Conservation (phyloP, 2,888 invertebrate species). For the Calameuta filiformis region DNA sequence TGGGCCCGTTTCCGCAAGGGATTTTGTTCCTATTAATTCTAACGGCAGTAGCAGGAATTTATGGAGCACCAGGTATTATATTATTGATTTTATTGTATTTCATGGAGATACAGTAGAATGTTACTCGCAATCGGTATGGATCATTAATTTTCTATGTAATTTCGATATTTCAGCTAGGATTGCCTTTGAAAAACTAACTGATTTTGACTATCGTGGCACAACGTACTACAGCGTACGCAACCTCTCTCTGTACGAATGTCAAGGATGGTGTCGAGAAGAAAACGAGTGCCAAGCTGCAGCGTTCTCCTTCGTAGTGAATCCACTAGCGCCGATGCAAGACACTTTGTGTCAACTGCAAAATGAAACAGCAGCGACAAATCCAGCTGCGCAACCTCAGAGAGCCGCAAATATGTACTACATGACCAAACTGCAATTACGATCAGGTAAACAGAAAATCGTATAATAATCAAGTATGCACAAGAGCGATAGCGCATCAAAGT, state of each 20-base stretch:
- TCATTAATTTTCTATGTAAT: background rate
- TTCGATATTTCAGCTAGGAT: conserved; percentile 74
- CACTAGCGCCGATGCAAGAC: conserved; percentile 90
- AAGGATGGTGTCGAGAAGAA: conserved; percentile 95
- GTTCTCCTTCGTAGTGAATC: conserved; percentile 93
- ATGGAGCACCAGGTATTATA: conserved; percentile 44
- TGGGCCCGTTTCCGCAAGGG: conserved; percentile 53
- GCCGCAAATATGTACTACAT: conserved; percentile 95
- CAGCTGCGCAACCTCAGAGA: conserved; percentile 82
- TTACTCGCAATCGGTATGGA: background rate
- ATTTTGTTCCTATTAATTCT: conserved; percentile 38
- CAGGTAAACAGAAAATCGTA: conserved; percentile 66
- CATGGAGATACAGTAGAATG: background rate
- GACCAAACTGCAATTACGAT: conserved; percentile 90
- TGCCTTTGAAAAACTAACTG: conserved; percentile 94
- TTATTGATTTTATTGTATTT: background rate
- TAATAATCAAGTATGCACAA: background rate
- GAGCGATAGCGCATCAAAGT: background rate
- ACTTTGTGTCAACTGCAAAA: conserved; percentile 92
- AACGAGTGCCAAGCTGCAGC: conserved; percentile 92
- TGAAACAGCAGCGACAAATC: conserved; percentile 91
- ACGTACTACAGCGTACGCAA: conserved; percentile 94
- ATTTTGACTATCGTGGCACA: conserved; percentile 89
- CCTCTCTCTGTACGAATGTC: conserved; percentile 91
- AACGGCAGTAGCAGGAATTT: conserved; percentile 48